Evolutionary conservation across 2,113 vertebrate genomes (phyloP), one percentile per base, ranked within the genome.

Genomic region (Microcebus lehilahytsara): DNA sequence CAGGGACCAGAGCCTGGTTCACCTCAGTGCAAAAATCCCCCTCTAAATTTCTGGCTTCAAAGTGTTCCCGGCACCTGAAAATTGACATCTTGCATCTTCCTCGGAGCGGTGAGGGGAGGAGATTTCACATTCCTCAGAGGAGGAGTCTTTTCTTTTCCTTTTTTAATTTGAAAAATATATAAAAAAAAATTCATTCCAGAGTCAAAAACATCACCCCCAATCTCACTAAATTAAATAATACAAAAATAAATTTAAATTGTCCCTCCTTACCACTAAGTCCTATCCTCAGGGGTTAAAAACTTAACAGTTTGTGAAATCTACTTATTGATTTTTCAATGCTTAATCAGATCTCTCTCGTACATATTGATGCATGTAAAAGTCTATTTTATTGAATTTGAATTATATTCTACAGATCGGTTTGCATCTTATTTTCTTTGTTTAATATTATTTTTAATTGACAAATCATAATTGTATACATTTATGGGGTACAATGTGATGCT

Each of bases 191-290:
- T 30, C 17, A 62, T 34, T 49, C 23, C 10, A 79, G 94, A 83
- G 89, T 75, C 1, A 56, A 89, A 93, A 93, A 95, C 85, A 66
- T 94, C 34, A 58, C 12, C 72, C 49, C 32, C 10, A 49, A 46
- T 87, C 40, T 23, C 71, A 87, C 34, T 40, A 60, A 16, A 40
- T 62, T 77, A 92, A 90, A 96, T 90, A 66, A 83, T 20, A 92
- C 30, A 95, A 79, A 93, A 97, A 60, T 58, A 91, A 86, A 85
- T 97, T n/a, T 71, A 92, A 89, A 92, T 17, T 6, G 14, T 75
- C 20, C 7, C 5, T 72, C n/a, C 27, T 9, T 11, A 32, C 16
- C 30, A 40, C 23, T 16, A n/a, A 95, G 23, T 75, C 34, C 19
- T 66, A 6, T 83, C 6, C 23, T 83, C 80, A 17, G 69, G 91